Conservation (phyloP, 2,113 vertebrate species). For the Climacteris rufus region DNA sequence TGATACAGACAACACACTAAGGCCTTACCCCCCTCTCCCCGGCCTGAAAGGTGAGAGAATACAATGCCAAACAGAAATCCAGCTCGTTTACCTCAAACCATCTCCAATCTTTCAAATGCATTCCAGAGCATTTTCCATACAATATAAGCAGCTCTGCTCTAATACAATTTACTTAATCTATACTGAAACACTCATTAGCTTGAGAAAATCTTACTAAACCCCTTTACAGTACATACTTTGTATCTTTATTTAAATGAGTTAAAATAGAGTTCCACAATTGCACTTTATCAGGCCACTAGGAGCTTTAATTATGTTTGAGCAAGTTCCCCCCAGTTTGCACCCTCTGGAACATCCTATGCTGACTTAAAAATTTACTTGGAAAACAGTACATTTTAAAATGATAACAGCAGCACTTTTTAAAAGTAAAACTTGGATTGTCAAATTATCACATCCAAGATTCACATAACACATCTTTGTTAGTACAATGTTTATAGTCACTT, state of each 20-base stretch:
- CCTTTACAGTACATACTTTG: neutral
- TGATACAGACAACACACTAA: neutral
- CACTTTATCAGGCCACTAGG: neutral
- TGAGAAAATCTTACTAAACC: neutral
- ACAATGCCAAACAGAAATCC: neutral
- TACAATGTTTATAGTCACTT: neutral
- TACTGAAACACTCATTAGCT: neutral
- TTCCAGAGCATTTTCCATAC: neutral
- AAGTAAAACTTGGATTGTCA: neutral
- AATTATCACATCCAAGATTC: neutral
- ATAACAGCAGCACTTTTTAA: neutral
- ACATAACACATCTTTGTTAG: neutral
- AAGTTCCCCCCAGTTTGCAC: neutral
- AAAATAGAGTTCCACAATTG: neutral
- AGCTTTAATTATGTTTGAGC: neutral
- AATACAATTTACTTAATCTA: neutral
- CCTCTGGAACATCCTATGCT: neutral
- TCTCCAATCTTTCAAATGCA: neutral
- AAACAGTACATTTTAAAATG: neutral
- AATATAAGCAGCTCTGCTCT: neutral
- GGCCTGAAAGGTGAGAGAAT: neutral
- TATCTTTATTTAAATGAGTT: neutral
- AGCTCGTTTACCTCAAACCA: neutral
- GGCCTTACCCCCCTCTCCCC: accelerated
- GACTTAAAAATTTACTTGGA: neutral